Conservation (phyloP, 2,888 invertebrate genomes). For the Salticus scenicus region DNA sequence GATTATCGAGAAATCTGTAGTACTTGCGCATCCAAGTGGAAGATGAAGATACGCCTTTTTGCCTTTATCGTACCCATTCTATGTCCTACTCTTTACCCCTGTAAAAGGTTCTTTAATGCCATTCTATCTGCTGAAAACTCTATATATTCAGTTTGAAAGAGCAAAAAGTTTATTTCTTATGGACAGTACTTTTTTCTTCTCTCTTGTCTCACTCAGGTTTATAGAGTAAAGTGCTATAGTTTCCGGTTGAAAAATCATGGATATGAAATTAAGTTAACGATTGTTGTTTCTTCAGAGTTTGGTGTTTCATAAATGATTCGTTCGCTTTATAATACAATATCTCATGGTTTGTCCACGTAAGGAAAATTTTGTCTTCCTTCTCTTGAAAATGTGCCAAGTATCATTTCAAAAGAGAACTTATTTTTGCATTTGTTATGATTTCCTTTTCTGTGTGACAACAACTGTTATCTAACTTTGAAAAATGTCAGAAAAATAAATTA, state of each 20-base stretch:
- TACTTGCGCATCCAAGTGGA: slow-evolving; percentile 45
- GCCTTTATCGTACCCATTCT: slow-evolving; percentile 59
- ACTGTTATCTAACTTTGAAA: too few species aligned
- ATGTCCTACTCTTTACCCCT: slow-evolving; percentile 29
- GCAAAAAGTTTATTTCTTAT: slow-evolving; percentile 61
- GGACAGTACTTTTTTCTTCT: slow-evolving; percentile 24
- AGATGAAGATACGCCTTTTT: slow-evolving; percentile 54
- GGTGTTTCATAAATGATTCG: slow-evolving; percentile 23
- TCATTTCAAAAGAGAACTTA: not conserved
- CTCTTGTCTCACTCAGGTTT: too few species aligned
- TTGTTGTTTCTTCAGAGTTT: not conserved
- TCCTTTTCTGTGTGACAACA: too few species aligned
- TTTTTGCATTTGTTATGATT: not conserved
- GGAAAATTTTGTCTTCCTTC: not conserved
- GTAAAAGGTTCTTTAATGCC: slow-evolving; percentile 62
- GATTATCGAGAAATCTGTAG: slow-evolving; percentile 63
- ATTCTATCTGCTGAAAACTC: slow-evolving; percentile 56
- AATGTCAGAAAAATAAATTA: too few species aligned
- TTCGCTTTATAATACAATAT: not conserved
- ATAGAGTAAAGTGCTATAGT: slow-evolving; percentile 48
- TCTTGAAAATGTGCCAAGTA: slow-evolving; percentile 35
- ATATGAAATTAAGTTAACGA: slow-evolving; percentile 50
- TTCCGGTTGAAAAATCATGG: slow-evolving; percentile 30
- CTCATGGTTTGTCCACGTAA: not conserved
- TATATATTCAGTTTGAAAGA: too few species aligned